Evolutionary conservation across 2,113 vertebrate species (phyloP), one percentile per base, ranked within the genome.

Genomic region (Cairina moschata): DNA sequence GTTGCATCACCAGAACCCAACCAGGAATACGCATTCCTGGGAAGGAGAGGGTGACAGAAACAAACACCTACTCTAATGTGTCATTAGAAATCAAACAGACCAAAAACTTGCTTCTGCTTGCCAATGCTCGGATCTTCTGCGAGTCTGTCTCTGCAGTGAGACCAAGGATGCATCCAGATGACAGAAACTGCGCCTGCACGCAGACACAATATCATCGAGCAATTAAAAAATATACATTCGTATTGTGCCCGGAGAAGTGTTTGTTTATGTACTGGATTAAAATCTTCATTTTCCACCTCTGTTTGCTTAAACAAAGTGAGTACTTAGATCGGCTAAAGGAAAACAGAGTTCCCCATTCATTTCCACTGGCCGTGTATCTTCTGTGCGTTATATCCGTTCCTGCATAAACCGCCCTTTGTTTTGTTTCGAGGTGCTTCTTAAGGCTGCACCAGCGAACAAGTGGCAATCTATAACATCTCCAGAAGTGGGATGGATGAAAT

Each of bases 71-170:
- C 90, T 95, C 93, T 87, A 85, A 74, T 94, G 92, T 96, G 86
- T 96, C 95, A 95, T 96, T 96, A 96, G 93, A 96, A 96, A 97
- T 97, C 93, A 97, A 91, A 95, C 91, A 94, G 95, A 93, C 83
- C 93, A 94, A 82, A 91, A 95, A 91, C 66, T 87, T 88, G 87
- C 72, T 91, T 87, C 89, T 94, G 56, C 76, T 71, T 88, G 58
- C 93, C 93, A 90, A 54, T 60, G 73, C 74, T 89, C 73, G 78
- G 69, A 84, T 87, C 84, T 63, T 81, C 67, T 93, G 5, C 68
- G 94, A 96, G 82, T 79, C 91, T 94, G 87, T 95, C 87, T 85
- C 31, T 20, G 48, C 95, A 94, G 54, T 2, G 16, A 92, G 71
- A 91, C 66, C 66, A 15, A n/a, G 89, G 78, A 76, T 76, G 58